Evolutionary conservation across 1,140 invertebrate species (phyloP).

Genomic region (Lethrus apterus): DNA sequence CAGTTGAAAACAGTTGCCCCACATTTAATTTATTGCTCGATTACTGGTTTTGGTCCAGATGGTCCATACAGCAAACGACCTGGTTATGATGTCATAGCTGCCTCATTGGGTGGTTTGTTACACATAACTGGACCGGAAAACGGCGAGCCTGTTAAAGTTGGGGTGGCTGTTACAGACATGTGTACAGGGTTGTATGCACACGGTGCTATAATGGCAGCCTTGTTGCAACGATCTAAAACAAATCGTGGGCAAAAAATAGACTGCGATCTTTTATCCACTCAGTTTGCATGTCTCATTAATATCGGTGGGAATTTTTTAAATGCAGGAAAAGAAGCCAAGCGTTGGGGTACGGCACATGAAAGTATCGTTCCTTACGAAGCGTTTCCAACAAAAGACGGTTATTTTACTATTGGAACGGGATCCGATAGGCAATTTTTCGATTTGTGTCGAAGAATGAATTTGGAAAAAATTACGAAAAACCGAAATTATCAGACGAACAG

Average conservation of each 20-base stretch:
- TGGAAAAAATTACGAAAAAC: constrained; percentile 54
- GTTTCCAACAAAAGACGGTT: constrained; percentile 74
- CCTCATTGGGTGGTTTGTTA: constrained; percentile 83
- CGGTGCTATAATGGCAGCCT: constrained; percentile 89
- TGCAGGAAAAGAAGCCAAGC: constrained; percentile 62
- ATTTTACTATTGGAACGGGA: constrained; percentile 77
- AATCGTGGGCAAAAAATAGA: constrained; percentile 87
- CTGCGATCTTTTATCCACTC: constrained; percentile 88
- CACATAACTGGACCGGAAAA: constrained; percentile 79
- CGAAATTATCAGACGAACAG: constrained; percentile 65
- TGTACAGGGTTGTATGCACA: constrained; percentile 90
- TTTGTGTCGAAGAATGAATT: constrained; percentile 57
- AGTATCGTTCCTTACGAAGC: constrained; percentile 93
- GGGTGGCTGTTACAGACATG: constrained; percentile 89
- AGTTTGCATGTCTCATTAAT: constrained; percentile 83
- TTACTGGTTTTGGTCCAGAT: constrained; percentile 83
- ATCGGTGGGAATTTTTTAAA: constrained; percentile 89
- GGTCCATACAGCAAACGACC: constrained; percentile 81
- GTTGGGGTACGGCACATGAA: constrained; percentile 86
- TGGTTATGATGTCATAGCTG: constrained; percentile 93
- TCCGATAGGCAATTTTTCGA: constrained; percentile 70
- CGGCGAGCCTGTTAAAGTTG: constrained; percentile 84
- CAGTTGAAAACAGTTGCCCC: constrained; percentile 65
- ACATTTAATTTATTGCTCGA: constrained; percentile 85
- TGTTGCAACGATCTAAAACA: constrained; percentile 69